Evolutionary conservation across 92 coral and sea anemone genomes (phyloP).

Genomic region (Metridium senile): DNA sequence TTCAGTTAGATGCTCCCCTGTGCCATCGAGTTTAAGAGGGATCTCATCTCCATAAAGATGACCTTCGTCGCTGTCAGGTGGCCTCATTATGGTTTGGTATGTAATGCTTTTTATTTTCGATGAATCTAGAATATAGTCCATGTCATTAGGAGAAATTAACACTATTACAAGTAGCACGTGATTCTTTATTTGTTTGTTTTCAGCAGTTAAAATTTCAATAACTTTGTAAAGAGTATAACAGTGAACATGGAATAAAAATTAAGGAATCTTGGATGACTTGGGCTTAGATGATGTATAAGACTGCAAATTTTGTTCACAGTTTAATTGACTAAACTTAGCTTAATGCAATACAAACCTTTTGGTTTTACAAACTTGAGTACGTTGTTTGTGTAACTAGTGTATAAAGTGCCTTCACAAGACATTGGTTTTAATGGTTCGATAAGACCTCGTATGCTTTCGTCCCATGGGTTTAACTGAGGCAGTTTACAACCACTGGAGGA

Average conservation of each 20-base stretch:
- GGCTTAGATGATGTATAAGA: too few species aligned
- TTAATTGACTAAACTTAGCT: background rate
- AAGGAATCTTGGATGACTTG: too few species aligned
- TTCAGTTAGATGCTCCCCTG: constrained; percentile 27
- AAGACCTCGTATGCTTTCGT: constrained; percentile 32
- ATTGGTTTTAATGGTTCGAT: constrained; percentile 28
- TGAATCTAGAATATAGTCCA: constrained; percentile 26
- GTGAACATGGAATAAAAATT: too few species aligned
- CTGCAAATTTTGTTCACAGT: too few species aligned
- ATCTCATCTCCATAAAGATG: constrained; percentile 34
- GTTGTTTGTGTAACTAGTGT: constrained; percentile 49
- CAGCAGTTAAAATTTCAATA: too few species aligned
- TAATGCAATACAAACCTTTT: background rate
- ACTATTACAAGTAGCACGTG: too few species aligned
- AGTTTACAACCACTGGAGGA: constrained; percentile 44
- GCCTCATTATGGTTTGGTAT: constrained; percentile 43
- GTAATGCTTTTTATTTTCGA: constrained; percentile 25
- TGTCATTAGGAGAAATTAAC: too few species aligned
- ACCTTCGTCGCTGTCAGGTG: constrained; percentile 42
- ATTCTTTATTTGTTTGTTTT: too few species aligned
- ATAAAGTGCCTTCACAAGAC: constrained; percentile 47
- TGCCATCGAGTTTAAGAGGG: constrained; percentile 29
- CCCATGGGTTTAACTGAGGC: constrained; percentile 66
- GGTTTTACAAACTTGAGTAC: constrained; percentile 43
- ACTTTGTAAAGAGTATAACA: too few species aligned